These are phyloP conservation scores for Ligdia adustata DNA, from an alignment of 2,888 invertebrate genomes.

Conservation along the genomic window DNA sequence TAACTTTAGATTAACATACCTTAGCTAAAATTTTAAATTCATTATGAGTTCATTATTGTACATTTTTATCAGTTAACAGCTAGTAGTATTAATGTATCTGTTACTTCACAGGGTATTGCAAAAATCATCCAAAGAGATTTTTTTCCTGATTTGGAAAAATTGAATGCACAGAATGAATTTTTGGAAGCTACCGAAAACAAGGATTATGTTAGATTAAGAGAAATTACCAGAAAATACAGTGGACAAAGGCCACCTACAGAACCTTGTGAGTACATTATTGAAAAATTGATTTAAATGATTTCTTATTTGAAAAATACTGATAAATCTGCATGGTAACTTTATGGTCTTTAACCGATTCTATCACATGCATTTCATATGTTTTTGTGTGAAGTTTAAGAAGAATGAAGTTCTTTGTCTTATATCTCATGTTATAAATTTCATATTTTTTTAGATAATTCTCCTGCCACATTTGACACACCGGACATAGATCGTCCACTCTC, in stretches of 20 bases:
- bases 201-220: constrained; percentile 93
- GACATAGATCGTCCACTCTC: constrained; percentile 72
- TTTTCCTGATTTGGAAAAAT: constrained; percentile 96
- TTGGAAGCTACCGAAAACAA: constrained; percentile 96
- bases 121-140: constrained; percentile 99
- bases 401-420: too few species aligned
- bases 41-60: too few species aligned
- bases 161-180: constrained; percentile 96
- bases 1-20: too few species aligned
- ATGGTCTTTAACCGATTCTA: too few species aligned
- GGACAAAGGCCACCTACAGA: constrained; percentile 86
- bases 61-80: too few species aligned
- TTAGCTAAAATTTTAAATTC: too few species aligned
- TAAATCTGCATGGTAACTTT: background rate
- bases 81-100: too few species aligned
- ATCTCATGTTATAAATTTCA: background rate
- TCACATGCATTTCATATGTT: too few species aligned
- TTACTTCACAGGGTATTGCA: constrained; percentile 88
- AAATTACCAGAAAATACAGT: constrained; percentile 94
- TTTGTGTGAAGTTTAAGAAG: too few species aligned
- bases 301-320: background rate
- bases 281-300: too few species aligned
- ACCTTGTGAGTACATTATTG: constrained; percentile 85
- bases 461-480: constrained; percentile 97
- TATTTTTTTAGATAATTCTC: constrained; percentile 86